Base-by-base conservation (phyloP, 2,888 invertebrate genomes). In the Cotesia congregata region DNA sequence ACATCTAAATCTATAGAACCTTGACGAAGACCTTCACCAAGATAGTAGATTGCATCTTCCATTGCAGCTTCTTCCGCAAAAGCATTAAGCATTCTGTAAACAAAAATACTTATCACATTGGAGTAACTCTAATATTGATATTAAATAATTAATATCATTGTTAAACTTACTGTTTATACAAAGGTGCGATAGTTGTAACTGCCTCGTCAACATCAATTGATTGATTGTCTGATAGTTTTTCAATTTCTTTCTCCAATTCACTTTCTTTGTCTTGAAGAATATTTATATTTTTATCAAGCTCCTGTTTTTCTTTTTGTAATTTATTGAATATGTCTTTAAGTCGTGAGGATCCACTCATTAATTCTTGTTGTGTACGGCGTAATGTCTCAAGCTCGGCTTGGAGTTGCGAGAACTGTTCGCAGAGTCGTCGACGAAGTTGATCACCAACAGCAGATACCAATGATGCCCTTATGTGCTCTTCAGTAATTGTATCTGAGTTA, bases 11-110 rank as follows among this genome's bases (percentile, higher is more conserved):
- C 98, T 86, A 99, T 96, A 6, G 97, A 96, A 79, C 96, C 95
- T 83, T 96, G 94, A 80, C 98, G 93, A 78, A 99, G 90, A 7
- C 97, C 98, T 91, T 98, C 98, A 6, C 98, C 98, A 90, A 99
- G 94, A 88, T 98, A 98, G 90, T 99, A 99, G 87, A 99, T 98
- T 79, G 98, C 97, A 92, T 99, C 99, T 91, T 99, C 99, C 73
- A 97, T 93, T 15, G 99, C 98, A 80, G 98, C 97, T 91, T 99
- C 99, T 90, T 99, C 98, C 71, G 98, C 97, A 91, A 97, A 98
- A 65, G 97, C 95, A 90, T 96, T 97, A 79, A 98, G 90, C 86
- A 99, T 93, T 88, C 96, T 96, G 85, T 1, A 90, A 90, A 81
- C 77, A 77, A 80, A 77, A 74, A 72, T 76, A 78, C 73, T 20